These are phyloP conservation scores for Aphelenchoides besseyi DNA, from an alignment of 1,140 invertebrate genomes.

Conservation along the genomic window DNA sequence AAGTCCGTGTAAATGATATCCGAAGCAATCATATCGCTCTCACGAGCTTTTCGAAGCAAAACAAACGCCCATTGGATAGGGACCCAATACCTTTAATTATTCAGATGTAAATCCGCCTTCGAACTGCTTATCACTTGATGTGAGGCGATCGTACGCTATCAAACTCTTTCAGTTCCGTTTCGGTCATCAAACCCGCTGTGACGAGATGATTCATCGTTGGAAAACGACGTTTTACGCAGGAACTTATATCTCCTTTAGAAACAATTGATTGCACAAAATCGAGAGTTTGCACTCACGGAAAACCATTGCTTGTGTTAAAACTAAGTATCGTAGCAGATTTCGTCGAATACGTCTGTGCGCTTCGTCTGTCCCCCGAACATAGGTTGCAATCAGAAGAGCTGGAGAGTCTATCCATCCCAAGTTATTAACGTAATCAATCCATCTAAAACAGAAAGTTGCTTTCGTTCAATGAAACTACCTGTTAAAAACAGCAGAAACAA, in stretches of 20 bases:
- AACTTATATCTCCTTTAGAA: conserved; percentile 54
- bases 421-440: conserved; percentile 57
- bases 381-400: conserved; percentile 16
- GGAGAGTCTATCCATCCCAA: conserved; percentile 61
- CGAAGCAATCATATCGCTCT: conserved; percentile 45
- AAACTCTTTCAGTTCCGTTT: conserved; percentile 53
- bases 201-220: conserved; percentile 62
- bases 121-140: conserved; percentile 54
- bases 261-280: conserved; percentile 55
- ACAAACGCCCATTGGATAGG: conserved; percentile 58
- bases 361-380: conserved; percentile 44
- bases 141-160: conserved; percentile 43
- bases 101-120: background rate
- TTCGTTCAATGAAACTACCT: conserved; percentile 6
- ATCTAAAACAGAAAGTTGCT: conserved; percentile 28
- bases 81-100: no score
- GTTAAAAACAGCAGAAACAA: conserved; percentile 57
- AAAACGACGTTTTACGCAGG: conserved; percentile 52
- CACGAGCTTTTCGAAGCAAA: conserved; percentile 48
- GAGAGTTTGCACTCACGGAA: conserved; percentile 13
- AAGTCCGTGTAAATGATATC: conserved; percentile 55
- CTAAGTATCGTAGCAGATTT: conserved; percentile 53
- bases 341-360: conserved; percentile 51
- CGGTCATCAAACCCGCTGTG: conserved; percentile 59
- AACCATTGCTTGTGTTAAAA: conserved; percentile 36